A percentile compares a stretch with the other conserved stretches of the same genome.
These are phyloP conservation scores for Pterois miles DNA, from an alignment of 2,797 vertebrate genomes.

Conservation along the genomic window DNA sequence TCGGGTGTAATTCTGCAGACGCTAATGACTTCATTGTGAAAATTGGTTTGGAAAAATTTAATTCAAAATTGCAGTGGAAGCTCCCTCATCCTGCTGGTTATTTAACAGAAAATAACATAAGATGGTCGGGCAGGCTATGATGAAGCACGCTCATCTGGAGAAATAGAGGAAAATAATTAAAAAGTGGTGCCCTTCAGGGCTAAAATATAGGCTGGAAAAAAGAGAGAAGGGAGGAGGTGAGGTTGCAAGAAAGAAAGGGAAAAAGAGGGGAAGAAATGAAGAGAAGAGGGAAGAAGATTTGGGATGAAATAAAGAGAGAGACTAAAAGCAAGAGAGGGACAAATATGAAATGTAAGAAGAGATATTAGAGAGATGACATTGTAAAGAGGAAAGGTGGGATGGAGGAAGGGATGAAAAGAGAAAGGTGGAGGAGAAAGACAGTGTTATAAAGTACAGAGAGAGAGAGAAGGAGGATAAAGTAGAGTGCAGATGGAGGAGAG, in stretches of 20 bases:
- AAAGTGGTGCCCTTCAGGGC: constrained; percentile 11
- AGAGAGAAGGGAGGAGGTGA: not conserved
- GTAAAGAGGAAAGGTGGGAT: not conserved
- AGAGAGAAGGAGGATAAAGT: not conserved
- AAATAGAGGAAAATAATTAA: constrained; percentile 30
- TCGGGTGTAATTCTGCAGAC: constrained; percentile 17
- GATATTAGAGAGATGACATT: not conserved
- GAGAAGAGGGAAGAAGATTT: not conserved
- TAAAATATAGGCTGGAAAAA: not conserved
- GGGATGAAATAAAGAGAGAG: not conserved
- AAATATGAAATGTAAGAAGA: not conserved
- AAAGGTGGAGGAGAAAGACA: not conserved
- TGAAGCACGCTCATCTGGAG: constrained; percentile 23
- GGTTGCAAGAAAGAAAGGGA: too few relatives aligned
- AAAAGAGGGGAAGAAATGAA: not conserved
- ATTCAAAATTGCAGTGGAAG: constrained; percentile 13
- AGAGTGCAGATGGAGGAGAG: not conserved
- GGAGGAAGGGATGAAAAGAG: not conserved
- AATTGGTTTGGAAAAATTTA: constrained; percentile 41
- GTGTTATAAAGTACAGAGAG: not conserved
- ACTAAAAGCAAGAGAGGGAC: not conserved
- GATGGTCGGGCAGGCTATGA: constrained; percentile 21
- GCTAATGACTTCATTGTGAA: constrained; percentile 26
- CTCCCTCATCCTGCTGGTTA: constrained; percentile 5
- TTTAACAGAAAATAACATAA: constrained; percentile 28